A percentile compares a stretch with the other conserved stretches of the same genome.
phyloP scores from a whole-genome alignment of 2,888 invertebrate species.

The Margaritifera margaritifera region DNA sequence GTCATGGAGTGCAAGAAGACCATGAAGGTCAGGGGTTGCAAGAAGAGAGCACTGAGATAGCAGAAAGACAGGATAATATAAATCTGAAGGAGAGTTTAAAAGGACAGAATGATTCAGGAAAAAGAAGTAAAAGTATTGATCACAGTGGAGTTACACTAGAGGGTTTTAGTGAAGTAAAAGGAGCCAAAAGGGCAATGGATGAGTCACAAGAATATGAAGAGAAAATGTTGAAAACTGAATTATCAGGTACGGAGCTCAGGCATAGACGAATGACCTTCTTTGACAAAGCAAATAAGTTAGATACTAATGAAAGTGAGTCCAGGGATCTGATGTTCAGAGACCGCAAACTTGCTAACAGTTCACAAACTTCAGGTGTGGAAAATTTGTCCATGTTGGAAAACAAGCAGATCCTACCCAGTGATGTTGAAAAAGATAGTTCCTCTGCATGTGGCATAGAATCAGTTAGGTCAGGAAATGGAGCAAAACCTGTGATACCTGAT shows the following conservation, averaged over 20 bases:
- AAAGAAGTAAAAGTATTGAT: not conserved
- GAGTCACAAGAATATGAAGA: not conserved
- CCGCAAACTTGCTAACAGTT: too few relatives aligned
- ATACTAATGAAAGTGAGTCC: too few relatives aligned
- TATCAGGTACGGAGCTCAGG: constrained; percentile 35
- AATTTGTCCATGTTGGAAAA: too few relatives aligned
- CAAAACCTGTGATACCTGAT: too few relatives aligned
- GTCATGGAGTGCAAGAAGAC: not conserved
- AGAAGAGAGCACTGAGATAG: not conserved
- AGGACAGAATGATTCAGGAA: not conserved
- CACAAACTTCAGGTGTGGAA: too few relatives aligned
- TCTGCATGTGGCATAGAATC: too few relatives aligned
- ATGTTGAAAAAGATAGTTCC: too few relatives aligned
- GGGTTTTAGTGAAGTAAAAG: constrained; percentile 1
- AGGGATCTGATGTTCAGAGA: too few relatives aligned
- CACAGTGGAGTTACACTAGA: not conserved
- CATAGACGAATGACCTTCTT: constrained; percentile 29
- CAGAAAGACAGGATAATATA: not conserved
- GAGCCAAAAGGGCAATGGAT: not conserved
- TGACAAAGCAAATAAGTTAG: not conserved
- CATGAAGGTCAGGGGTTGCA: constrained; percentile 2
- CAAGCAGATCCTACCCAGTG: too few relatives aligned
- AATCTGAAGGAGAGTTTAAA: not conserved
- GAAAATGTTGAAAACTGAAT: constrained; percentile 1
- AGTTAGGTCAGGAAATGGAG: too few relatives aligned